Evolutionary conservation across 1,140 invertebrate genomes (phyloP).

Genomic region (Anoplophora glabripennis): DNA sequence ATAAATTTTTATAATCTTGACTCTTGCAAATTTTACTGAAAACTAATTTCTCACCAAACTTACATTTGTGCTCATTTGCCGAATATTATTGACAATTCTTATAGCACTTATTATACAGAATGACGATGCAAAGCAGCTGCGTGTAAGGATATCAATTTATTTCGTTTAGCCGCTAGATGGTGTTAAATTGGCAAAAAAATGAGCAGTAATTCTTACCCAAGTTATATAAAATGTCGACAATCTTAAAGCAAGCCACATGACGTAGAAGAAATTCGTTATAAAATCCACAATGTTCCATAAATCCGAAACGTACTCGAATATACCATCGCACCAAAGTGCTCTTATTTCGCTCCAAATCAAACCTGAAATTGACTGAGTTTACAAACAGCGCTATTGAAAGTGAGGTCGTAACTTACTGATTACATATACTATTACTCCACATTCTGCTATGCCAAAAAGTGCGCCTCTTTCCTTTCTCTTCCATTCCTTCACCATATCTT

Average conservation of each 20-base stretch:
- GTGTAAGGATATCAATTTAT: no score
- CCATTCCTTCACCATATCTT: constrained; percentile 58
- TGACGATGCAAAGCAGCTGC: no score
- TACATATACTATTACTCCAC: constrained; percentile 76
- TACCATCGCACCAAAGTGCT: constrained; percentile 80
- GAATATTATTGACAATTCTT: neutral
- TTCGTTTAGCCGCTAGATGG: no score
- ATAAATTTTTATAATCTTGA: no score
- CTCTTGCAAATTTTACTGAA: no score
- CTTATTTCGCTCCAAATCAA: constrained; percentile 87
- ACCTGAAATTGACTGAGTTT: constrained; percentile 57
- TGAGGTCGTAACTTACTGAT: constrained; percentile 55
- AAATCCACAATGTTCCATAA: constrained; percentile 98
- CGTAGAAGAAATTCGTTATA: constrained; percentile 90
- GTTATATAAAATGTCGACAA: constrained; percentile 72
- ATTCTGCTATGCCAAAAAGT: constrained; percentile 71
- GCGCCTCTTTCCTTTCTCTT: constrained; percentile 69
- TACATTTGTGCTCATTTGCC: neutral
- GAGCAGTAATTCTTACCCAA: no score
- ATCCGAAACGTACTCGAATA: constrained; percentile 88
- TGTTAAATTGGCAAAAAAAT: no score
- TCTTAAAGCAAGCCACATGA: constrained; percentile 84
- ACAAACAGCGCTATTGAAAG: neutral
- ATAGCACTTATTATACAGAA: neutral
- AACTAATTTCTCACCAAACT: neutral